Evolutionary conservation across 2,888 invertebrate genomes (phyloP), one percentile per base, ranked within the genome.

Genomic region (Augochlorella aurata): DNA sequence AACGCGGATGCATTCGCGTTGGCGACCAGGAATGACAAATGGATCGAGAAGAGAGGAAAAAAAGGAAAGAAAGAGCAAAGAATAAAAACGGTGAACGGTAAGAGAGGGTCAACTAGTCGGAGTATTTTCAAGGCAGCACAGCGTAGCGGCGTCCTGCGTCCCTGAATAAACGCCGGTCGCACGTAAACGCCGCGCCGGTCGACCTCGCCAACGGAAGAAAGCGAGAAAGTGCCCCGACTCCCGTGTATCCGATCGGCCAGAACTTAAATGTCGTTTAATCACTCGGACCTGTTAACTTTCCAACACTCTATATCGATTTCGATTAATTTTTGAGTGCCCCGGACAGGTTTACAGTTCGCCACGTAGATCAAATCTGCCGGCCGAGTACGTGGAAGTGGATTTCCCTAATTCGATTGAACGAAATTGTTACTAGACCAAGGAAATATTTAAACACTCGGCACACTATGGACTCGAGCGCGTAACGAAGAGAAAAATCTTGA

Each of bases 151-250:
- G 86, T 85, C 85, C 58, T 87, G 82, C 88, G 87, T 87, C 87
- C 87, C 90, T 89, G 91, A 90, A 90, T 79, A 74, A 86, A 87
- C 80, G 84, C 79, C 85, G 90, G 90, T 88, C 88, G 90, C 78
- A 78, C 85, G 77, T 79, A 85, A 84, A 87, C 84, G 87, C 81
- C 86, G 91, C 84, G 87, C 82, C 86, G 91, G 91, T 89, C 90
- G 92, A 92, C 92, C 92, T 92, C 92, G 91, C 89, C 83, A 87
- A 85, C 85, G 86, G 89, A 92, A 92, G 93, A 93, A 93, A 93
- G 92, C 83, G 91, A 92, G 92, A 92, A 92, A 93, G 92, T 90
- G 88, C 29, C 79, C 81, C 77, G 81, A 67, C 77, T 84, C 83
- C 80, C 74, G 72, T 83, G 71, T 76, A 74, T 63, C 82, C 69